Evolutionary conservation across 2,888 invertebrate species (phyloP).

Genomic region (Lysandra bellargus): DNA sequence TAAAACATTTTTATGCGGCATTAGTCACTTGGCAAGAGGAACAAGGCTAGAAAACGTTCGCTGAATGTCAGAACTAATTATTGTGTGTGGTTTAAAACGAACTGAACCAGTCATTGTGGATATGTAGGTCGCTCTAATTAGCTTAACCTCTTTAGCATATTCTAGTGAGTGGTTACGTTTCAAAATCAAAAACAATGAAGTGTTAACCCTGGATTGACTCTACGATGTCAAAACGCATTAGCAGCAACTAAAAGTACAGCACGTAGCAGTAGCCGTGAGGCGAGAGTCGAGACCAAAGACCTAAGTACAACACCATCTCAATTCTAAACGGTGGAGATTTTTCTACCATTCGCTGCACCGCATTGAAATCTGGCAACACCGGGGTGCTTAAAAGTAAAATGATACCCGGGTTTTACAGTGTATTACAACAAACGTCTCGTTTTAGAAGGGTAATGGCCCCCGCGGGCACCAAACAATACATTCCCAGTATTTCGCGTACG

Average conservation of each 20-base stretch:
- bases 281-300: not conserved
- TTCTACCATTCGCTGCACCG: not conserved
- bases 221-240: not conserved
- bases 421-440: constrained; percentile 67
- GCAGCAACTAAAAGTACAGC: not conserved
- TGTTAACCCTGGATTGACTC: not conserved
- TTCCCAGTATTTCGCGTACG: constrained; percentile 62
- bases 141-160: constrained; percentile 22
- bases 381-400: constrained; percentile 48
- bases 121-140: constrained; percentile 30
- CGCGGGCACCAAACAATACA: constrained; percentile 71
- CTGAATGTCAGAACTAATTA: constrained; percentile 23
- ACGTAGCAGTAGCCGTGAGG: not conserved
- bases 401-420: constrained; percentile 57
- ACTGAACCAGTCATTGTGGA: constrained; percentile 11
- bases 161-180: constrained; percentile 39
- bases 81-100: constrained; percentile 14
- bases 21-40: constrained; percentile 20
- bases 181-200: constrained; percentile 45
- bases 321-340: not conserved
- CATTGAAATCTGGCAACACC: not conserved
- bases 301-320: not conserved
- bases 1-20: not conserved
- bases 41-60: constrained; percentile 10
- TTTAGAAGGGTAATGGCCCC: constrained; percentile 63